Conservation (phyloP, 2,888 invertebrate species). For the Epicampocera succincta region DNA sequence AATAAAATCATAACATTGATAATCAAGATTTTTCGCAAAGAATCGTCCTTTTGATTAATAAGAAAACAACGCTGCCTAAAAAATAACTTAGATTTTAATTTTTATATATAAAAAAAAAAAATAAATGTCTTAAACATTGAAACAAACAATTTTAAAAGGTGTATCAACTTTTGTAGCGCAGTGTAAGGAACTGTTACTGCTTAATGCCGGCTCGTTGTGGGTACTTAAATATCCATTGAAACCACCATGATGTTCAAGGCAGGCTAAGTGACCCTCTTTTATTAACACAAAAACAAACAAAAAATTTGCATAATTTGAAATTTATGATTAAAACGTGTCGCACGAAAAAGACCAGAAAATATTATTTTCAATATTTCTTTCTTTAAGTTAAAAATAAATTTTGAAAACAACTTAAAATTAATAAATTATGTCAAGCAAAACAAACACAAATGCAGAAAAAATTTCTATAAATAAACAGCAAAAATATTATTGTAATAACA, state of each 20-base stretch:
- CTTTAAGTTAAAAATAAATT: slow-evolving; percentile 10
- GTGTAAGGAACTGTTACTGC: too few species aligned
- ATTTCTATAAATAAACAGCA: too few species aligned
- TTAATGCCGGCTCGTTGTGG: background rate
- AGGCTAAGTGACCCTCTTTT: slow-evolving; percentile 14
- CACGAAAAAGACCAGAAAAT: background rate
- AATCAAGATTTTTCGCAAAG: too few species aligned
- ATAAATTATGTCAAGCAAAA: background rate
- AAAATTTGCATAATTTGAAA: slow-evolving; percentile 12
- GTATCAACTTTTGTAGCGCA: too few species aligned
- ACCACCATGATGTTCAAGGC: background rate
- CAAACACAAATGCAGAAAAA: background rate
- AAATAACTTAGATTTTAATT: too few species aligned
- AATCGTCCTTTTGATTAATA: too few species aligned
- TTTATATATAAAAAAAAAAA: too few species aligned
- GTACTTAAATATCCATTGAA: background rate
- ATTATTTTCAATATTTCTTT: background rate
- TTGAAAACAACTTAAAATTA: background rate
- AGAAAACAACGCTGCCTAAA: too few species aligned
- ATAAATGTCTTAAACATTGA: too few species aligned
- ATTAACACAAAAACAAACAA: background rate
- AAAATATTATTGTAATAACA: too few species aligned
- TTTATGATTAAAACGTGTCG: slow-evolving; percentile 22
- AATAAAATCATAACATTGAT: too few species aligned
- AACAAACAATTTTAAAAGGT: too few species aligned